Evolutionary conservation across 2,797 vertebrate genomes (phyloP).

Genomic region (Falco concolor): DNA sequence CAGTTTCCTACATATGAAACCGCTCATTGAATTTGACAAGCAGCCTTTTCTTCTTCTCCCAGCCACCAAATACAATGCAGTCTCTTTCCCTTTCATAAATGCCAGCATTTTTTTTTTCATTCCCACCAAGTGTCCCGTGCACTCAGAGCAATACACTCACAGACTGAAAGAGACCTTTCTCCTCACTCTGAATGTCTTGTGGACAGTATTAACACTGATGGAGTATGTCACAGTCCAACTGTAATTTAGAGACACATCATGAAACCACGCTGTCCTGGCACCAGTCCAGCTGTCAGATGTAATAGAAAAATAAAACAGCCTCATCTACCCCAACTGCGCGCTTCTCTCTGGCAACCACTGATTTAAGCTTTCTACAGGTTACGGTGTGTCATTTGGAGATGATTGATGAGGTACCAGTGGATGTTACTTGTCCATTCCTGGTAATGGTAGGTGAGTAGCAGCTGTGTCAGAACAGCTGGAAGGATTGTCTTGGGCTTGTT

Average conservation of each 20-base stretch:
- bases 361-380: not conserved
- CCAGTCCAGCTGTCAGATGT: constrained; percentile 17
- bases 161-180: constrained; percentile 10
- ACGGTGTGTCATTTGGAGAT: not conserved
- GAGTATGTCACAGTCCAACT: constrained; percentile 11
- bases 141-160: not conserved
- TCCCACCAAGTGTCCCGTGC: not conserved
- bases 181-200: not conserved
- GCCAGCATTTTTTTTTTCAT: not conserved
- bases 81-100: constrained; percentile 6
- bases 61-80: not conserved
- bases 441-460: not conserved
- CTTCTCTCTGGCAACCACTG: not conserved
- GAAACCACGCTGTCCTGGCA: constrained; percentile 2
- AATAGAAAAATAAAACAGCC: not conserved
- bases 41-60: constrained; percentile 1
- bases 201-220: not conserved
- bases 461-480: not conserved
- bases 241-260: not conserved
- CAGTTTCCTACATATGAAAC: constrained; percentile 29
- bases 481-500: not conserved
- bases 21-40: constrained; percentile 53
- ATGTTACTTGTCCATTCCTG: not conserved
- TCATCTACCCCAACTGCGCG: not conserved
- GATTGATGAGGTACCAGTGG: not conserved